These are phyloP conservation scores for Odontamblyopus rebecca DNA, from an alignment of 2,797 vertebrate genomes.

Conservation along the genomic window DNA sequence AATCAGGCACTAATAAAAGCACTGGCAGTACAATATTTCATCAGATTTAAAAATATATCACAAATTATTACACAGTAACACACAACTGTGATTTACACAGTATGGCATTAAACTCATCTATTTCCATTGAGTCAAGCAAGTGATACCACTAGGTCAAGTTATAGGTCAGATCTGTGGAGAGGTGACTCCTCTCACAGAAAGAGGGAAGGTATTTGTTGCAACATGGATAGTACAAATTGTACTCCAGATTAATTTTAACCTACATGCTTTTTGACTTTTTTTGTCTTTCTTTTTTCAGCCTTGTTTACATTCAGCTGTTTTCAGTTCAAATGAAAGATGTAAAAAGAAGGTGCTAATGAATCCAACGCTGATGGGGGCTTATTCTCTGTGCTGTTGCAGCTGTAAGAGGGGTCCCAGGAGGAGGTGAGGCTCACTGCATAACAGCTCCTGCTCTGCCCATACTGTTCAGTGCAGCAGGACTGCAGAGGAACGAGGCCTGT, in stretches of 20 bases:
- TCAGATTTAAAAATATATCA: too few relatives aligned
- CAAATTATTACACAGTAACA: too few relatives aligned
- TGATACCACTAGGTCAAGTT: background rate
- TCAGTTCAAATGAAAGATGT: background rate
- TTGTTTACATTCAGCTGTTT: background rate
- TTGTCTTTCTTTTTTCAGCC: background rate
- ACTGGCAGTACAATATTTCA: too few relatives aligned
- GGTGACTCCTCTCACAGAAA: background rate
- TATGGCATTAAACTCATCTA: background rate
- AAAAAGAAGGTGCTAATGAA: slow-evolving; percentile 15
- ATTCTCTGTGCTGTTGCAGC: slow-evolving; percentile 70
- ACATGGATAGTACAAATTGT: background rate
- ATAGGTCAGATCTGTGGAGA: background rate
- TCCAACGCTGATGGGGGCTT: slow-evolving; percentile 55
- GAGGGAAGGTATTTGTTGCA: background rate
- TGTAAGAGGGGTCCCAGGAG: slow-evolving; percentile 79
- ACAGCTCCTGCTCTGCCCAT: slow-evolving; percentile 83
- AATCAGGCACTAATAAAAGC: too few relatives aligned
- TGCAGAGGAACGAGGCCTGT: slow-evolving; percentile 80
- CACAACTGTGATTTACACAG: too few relatives aligned
- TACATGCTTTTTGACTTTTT: background rate
- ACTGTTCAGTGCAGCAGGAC: slow-evolving; percentile 74
- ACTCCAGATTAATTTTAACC: background rate
- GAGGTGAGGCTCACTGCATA: slow-evolving; percentile 87
- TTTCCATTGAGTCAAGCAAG: background rate